Conservation (phyloP, 1,140 invertebrate species). For the Caenorhabditis briggsae region DNA sequence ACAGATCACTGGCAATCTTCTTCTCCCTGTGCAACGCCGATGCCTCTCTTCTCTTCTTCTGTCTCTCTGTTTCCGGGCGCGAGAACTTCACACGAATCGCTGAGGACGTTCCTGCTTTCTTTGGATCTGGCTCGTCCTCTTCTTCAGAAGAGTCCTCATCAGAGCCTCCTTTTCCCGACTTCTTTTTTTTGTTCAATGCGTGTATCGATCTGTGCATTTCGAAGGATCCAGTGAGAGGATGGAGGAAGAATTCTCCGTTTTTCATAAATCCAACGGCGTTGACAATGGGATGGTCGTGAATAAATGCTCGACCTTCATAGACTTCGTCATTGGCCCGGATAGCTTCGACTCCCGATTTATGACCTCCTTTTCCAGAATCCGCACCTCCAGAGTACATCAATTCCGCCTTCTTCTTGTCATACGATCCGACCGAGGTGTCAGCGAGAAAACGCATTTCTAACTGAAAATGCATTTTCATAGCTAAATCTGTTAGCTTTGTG, state of each 20-base stretch:
- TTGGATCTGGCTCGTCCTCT: background rate
- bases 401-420: slow-evolving; percentile 52
- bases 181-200: slow-evolving; percentile 9
- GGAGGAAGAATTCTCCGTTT: slow-evolving; percentile 33
- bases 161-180: background rate
- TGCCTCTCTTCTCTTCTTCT: slow-evolving; percentile 58
- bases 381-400: background rate
- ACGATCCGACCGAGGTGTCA: slow-evolving; percentile 9
- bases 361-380: background rate
- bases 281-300: slow-evolving; percentile 15
- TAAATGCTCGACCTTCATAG: slow-evolving; percentile 46
- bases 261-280: slow-evolving; percentile 35
- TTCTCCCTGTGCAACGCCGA: slow-evolving; percentile 48
- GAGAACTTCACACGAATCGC: slow-evolving; percentile 51
- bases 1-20: slow-evolving; percentile 52
- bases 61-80: slow-evolving; percentile 54
- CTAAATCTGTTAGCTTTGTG: background rate
- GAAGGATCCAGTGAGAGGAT: slow-evolving; percentile 48
- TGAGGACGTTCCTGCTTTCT: background rate
- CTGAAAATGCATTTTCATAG: slow-evolving; percentile 2
- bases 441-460: slow-evolving; percentile 54
- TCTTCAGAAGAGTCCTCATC: slow-evolving; percentile 32
- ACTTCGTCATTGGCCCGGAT: slow-evolving; percentile 31
- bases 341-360: no score
- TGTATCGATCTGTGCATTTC: slow-evolving; percentile 36